These are phyloP conservation scores for Malurus alboscapulatus DNA, from an alignment of 2,113 vertebrate genomes.

Conservation along the genomic window DNA sequence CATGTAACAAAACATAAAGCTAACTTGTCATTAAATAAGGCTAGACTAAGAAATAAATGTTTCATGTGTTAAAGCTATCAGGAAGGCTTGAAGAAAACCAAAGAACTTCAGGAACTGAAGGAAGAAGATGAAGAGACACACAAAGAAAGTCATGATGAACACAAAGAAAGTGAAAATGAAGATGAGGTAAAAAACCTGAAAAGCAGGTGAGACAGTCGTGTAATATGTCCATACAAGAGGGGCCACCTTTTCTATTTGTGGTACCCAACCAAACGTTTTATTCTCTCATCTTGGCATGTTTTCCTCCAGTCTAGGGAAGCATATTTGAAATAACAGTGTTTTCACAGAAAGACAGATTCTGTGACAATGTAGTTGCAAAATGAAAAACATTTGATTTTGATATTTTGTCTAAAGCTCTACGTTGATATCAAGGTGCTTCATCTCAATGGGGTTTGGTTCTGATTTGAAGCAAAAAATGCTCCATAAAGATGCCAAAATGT, in stretches of 20 bases:
- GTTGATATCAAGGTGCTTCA: not conserved
- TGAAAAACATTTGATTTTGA: not conserved
- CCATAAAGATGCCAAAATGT: not conserved
- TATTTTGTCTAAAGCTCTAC: not conserved
- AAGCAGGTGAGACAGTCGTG: slow-evolving; percentile 69
- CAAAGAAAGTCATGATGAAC: slow-evolving; percentile 65
- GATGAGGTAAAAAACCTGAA: slow-evolving; percentile 67
- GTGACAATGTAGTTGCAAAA: not conserved
- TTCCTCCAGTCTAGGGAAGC: not conserved
- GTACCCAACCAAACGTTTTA: not conserved
- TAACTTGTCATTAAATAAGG: not conserved
- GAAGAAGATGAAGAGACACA: slow-evolving; percentile 77
- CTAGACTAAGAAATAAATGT: not conserved
- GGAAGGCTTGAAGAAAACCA: slow-evolving; percentile 79
- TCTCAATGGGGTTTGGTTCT: not conserved
- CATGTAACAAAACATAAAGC: not conserved
- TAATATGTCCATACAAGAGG: not conserved
- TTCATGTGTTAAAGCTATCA: slow-evolving; percentile 71
- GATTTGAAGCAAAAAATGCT: not conserved
- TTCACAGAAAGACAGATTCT: not conserved
- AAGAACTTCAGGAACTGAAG: slow-evolving; percentile 74
- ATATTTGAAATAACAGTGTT: not conserved
- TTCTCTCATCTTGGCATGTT: not conserved
- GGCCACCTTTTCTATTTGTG: not conserved
- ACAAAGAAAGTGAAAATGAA: slow-evolving; percentile 68